phyloP scores from a whole-genome alignment of 2,113 vertebrate genomes.

The Nesoenas mayeri region DNA sequence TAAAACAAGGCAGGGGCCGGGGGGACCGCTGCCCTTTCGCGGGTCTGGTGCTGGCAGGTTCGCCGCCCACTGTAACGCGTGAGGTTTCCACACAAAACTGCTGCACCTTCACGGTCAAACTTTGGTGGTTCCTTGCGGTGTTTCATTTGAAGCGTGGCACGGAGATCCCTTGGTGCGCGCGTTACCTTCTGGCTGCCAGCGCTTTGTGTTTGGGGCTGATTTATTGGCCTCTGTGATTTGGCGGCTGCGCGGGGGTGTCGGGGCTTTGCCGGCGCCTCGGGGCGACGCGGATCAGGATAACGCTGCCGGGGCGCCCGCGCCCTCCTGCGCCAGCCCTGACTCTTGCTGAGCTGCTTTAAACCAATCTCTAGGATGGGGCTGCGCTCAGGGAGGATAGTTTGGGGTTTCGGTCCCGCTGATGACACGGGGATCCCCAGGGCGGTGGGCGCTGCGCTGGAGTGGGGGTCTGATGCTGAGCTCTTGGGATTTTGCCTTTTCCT shows the following conservation, averaged over 20 bases:
- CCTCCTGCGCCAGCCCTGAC: rapidly evolving
- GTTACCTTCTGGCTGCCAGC: neutral
- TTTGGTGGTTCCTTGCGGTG: rapidly evolving
- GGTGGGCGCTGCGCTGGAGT: neutral
- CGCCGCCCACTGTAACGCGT: rapidly evolving
- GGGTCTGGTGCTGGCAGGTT: rapidly evolving
- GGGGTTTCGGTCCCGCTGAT: neutral
- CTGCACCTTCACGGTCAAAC: neutral
- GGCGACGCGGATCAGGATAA: neutral
- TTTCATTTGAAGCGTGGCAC: neutral
- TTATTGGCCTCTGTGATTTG: slow-evolving; percentile 26
- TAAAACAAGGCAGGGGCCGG: neutral
- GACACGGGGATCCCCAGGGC: rapidly evolving
- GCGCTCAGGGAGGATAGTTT: rapidly evolving
- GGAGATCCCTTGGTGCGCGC: rapidly evolving
- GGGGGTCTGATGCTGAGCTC: neutral
- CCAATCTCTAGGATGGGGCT: rapidly evolving
- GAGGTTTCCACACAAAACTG: neutral
- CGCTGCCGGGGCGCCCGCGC: rapidly evolving
- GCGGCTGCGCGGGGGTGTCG: rapidly evolving
- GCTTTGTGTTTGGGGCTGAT: slow-evolving; percentile 17
- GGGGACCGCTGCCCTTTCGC: rapidly evolving
- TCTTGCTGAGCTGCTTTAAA: neutral
- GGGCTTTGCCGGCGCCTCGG: neutral
- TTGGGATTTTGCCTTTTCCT: neutral